Base-by-base conservation (phyloP, 2,888 invertebrate species). In the Parnassius orleans region DNA sequence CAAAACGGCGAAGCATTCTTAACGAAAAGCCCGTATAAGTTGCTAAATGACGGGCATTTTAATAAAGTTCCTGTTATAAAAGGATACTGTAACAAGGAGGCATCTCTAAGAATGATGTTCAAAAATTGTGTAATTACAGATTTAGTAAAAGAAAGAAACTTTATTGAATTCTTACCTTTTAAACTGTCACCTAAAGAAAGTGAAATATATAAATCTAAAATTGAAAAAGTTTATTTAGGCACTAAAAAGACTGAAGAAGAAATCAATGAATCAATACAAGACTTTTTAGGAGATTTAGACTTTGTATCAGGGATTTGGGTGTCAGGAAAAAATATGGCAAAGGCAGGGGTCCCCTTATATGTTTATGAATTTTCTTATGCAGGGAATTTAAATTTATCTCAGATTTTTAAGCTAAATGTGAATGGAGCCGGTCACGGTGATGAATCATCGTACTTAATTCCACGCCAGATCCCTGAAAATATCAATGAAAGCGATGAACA, bases 31-130 rank as follows among this genome's bases (percentile, higher is more conserved):
- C 94, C 69, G 66, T 93, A 73, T 69, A 87, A 72, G 19, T 56
- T 87, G 42, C 61, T 92, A 53, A 80, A 80, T 64, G 72, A 80
- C 53, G 82, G 82, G 14, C 78, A 78, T 44, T 80, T 84, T 55
- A 71, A 78, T 10, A 74, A 78, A 47, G 85, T 93, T 46, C 92
- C 93, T 0, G 68, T 85, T 1, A 78, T 93, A 19, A 84, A 87
- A 78, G 93, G 93, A 15, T 91, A 91, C 67, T 90, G 86, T 65
- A 80, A 84, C 1, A 79, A 75, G 1, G 93, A 93, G 72, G 92
- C 92, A 1, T 73, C 84, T 10, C 69, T 86, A n/a, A 81, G 85
- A 72, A 65, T 58, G 15, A 50, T 69, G 55, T 64, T 75, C 33
- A 78, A 77, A 62, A 69, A 74, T 2, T 62, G 68, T 3, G 67